phyloP scores from a whole-genome alignment of 2,113 vertebrate species.

The Bagarius yarrelli region DNA sequence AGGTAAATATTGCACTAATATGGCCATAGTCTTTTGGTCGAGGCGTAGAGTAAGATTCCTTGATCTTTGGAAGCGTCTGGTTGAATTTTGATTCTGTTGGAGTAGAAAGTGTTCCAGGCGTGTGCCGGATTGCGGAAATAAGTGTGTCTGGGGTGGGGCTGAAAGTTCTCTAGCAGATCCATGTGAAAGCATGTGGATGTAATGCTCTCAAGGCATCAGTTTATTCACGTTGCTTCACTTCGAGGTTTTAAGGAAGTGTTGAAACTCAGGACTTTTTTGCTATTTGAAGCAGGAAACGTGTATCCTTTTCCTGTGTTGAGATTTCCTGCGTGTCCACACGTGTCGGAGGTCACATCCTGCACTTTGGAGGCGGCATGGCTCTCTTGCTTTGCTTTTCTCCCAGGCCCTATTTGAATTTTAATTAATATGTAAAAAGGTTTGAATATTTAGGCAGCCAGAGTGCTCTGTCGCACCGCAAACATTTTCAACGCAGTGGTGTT shows the following conservation, averaged over 20 bases:
- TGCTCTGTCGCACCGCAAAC: too few species aligned
- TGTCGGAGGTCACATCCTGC: constrained; percentile 8
- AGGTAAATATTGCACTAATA: too few species aligned
- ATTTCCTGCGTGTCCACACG: constrained; percentile 33
- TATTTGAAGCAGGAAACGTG: constrained; percentile 39
- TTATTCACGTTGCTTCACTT: neutral
- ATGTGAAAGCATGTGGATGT: neutral
- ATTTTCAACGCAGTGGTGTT: too few species aligned
- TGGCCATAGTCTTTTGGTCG: too few species aligned
- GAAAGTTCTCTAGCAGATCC: neutral
- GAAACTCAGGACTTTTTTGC: constrained; percentile 5
- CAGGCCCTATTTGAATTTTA: neutral
- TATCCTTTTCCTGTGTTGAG: constrained; percentile 8
- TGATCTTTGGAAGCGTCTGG: too few species aligned
- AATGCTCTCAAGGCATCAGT: neutral
- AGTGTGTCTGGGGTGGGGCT: neutral
- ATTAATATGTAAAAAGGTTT: neutral
- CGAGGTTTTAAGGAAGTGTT: neutral
- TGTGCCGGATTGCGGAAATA: neutral
- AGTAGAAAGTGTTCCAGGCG: too few species aligned
- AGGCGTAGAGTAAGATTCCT: too few species aligned
- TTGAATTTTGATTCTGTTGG: too few species aligned
- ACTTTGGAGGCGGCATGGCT: neutral
- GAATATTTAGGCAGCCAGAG: neutral
- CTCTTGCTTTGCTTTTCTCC: neutral